These are phyloP conservation scores for Melanargia galathea DNA, from an alignment of 2,888 invertebrate genomes.

Conservation along the genomic window DNA sequence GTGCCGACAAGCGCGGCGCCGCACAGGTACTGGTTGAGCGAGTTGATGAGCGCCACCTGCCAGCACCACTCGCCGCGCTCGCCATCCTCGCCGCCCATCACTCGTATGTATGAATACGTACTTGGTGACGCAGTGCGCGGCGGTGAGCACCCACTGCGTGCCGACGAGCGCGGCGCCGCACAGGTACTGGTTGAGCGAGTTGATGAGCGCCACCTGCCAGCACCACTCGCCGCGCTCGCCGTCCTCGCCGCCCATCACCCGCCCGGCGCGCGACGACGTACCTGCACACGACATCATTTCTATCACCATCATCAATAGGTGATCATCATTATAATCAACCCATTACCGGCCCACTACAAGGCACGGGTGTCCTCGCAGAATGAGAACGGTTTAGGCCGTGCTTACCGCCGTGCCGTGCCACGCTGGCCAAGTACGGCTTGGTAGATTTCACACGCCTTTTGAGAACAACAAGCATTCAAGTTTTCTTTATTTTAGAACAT, in stretches of 20 bases:
- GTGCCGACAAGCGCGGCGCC: slow-evolving; percentile 96
- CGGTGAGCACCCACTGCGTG: slow-evolving; percentile 96
- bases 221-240: slow-evolving; percentile 96
- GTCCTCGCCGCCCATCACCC: slow-evolving; percentile 95
- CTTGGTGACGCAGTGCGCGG: slow-evolving; percentile 91
- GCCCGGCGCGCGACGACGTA: slow-evolving; percentile 57
- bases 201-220: slow-evolving; percentile 96
- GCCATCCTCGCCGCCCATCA: slow-evolving; percentile 96
- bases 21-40: slow-evolving; percentile 95
- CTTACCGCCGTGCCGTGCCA: no score
- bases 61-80: slow-evolving; percentile 96
- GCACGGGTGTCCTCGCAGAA: no score
- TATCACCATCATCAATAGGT: no score
- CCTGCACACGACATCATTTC: slow-evolving; percentile 52
- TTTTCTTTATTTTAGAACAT: no score
- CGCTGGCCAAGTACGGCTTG: no score
- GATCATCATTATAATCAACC: no score
- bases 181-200: slow-evolving; percentile 95
- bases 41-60: slow-evolving; percentile 96
- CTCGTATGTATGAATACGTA: no score
- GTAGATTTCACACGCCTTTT: no score
- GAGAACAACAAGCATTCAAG: not conserved
- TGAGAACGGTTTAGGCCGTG: no score
- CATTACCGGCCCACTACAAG: no score
- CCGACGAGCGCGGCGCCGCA: slow-evolving; percentile 97